Base-by-base conservation (phyloP, 1,140 invertebrate genomes). In the Aphelenchoides fujianensis region DNA sequence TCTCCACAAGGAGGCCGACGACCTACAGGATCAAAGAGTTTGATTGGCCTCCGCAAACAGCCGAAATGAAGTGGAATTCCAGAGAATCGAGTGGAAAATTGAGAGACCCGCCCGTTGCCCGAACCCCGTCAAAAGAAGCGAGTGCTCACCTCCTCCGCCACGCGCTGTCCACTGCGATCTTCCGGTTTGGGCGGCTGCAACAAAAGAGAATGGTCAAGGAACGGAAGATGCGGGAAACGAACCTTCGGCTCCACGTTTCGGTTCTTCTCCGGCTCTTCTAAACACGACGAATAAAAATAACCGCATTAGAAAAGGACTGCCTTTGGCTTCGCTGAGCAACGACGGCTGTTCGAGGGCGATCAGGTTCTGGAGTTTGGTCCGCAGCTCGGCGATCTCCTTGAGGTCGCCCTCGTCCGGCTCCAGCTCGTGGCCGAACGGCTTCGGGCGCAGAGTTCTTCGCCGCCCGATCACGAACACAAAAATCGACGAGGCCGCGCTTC, bases 401-500 rank as follows among this genome's bases (percentile, higher is more conserved):
- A 1, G 16, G 31, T 66, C 53, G n/a, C 36, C 9, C 12, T 66
- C 61, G 32, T 75, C 74, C 23, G 36, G 32, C 53, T 75, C 69
- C 23, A 54, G 69, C 3, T 74, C 73, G 55, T 55, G 62, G 23
- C 35, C 12, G n/a, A 48, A 28, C 63, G 19, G 27, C 52, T 75
- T 72, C 0, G 37, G 27, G 12, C 66, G 12, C 35, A 34, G 12
- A 59, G n/a, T 16, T 69, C n/a, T 32, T 31, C 27, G 9, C 9
- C 35, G 7, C 30, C 67, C 37, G 12, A 57, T 75, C 30, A 52
- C 36, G 1, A 36, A 34, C 27, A 1, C 16, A 19, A 62, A 57
- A 71, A 12, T 78, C 75, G 16, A 71, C 68, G 5, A 75, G 61
- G 27, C 31, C 57, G 31, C 68, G 72, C 74, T 77, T 34, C 81